Conservation (phyloP, 2,888 invertebrate species). For the Epinotia demarniana region DNA sequence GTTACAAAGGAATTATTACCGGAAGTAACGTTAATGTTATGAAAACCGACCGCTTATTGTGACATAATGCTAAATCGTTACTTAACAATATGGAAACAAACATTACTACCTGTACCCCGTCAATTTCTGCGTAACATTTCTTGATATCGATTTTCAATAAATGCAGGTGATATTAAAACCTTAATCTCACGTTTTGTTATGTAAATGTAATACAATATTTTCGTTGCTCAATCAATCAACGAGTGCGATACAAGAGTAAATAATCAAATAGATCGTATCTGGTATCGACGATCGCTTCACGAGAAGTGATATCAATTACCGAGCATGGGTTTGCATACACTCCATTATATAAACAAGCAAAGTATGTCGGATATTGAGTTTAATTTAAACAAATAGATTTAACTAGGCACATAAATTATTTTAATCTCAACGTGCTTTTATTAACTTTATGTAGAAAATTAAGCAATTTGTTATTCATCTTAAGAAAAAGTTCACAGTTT, state of each 20-base stretch:
- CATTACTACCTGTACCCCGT: constrained; percentile 12
- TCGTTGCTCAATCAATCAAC: constrained; percentile 40
- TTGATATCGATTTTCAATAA: constrained; percentile 42
- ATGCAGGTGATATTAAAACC: constrained; percentile 35
- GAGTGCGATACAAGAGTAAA: constrained; percentile 40
- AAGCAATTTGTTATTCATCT: not conserved
- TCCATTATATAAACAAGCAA: constrained; percentile 29
- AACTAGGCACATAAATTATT: not conserved
- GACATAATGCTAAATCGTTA: constrained; percentile 11
- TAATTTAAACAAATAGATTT: constrained; percentile 10
- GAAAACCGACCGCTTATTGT: constrained; percentile 2
- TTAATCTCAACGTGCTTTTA: not conserved
- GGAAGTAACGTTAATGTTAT: not conserved
- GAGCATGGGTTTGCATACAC: constrained; percentile 12
- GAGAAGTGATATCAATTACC: constrained; percentile 38
- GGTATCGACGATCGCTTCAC: constrained; percentile 29
- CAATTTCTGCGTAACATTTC: constrained; percentile 35
- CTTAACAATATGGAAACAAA: constrained; percentile 14
- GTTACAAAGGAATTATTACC: not conserved
- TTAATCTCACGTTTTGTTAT: constrained; percentile 44
- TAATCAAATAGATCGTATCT: constrained; percentile 41
- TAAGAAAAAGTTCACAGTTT: not conserved
- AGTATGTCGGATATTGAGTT: constrained; percentile 20
- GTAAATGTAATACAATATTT: constrained; percentile 44
- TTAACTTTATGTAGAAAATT: not conserved